Conservation (phyloP, 2,113 vertebrate genomes). For the Oncorhynchus nerka region DNA sequence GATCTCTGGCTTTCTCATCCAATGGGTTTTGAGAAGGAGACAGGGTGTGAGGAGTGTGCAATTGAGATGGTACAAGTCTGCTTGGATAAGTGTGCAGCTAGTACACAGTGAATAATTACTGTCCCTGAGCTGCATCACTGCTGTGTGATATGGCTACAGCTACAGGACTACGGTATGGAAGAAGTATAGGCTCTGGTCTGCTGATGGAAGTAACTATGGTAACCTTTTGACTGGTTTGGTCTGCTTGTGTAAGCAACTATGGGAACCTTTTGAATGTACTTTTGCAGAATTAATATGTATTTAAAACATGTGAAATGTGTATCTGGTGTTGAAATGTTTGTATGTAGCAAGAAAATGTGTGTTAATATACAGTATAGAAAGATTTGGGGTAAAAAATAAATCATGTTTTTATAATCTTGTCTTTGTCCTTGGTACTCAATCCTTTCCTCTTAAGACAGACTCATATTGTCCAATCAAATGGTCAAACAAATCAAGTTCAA, state of each 20-base stretch:
- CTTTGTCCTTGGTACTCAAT: neutral
- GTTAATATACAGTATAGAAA: neutral
- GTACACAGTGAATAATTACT: neutral
- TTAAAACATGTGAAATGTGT: neutral
- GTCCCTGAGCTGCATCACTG: neutral
- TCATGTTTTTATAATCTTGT: neutral
- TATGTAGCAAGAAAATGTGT: neutral
- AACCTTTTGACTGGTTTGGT: neutral
- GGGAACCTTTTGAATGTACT: neutral
- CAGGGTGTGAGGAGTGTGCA: neutral
- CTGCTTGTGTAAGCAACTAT: neutral
- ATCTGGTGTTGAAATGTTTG: neutral
- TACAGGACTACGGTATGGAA: no score
- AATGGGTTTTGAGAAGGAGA: no score
- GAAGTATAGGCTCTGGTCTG: neutral
- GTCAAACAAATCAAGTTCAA: slow-evolving; percentile 94
- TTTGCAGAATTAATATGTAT: neutral
- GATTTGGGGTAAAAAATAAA: neutral
- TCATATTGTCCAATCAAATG: slow-evolving; percentile 34
- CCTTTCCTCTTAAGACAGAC: no score
- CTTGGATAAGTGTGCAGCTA: neutral
- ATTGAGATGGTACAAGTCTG: neutral
- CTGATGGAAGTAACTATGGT: neutral
- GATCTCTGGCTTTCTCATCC: no score
- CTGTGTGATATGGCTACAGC: neutral